Percentiles rank a stretch among this genome's conserved stretches.
phyloP scores from a whole-genome alignment of 1,140 invertebrate genomes.

The Tetramorium parvispinum region DNA sequence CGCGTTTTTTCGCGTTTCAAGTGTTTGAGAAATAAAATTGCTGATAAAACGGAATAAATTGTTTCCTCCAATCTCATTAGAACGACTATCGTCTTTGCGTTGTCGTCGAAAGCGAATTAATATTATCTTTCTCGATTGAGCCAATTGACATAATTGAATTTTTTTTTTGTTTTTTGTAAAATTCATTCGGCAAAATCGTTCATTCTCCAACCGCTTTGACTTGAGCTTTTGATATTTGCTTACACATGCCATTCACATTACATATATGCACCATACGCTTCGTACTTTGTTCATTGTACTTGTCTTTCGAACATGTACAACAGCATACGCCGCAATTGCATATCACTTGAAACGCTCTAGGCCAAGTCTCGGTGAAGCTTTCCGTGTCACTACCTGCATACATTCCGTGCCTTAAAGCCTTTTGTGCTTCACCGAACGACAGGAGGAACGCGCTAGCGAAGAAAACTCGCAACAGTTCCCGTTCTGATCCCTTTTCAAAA shows the following conservation, averaged over 20 bases:
- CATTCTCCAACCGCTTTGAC: constrained; percentile 11
- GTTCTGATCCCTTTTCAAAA: constrained; percentile 43
- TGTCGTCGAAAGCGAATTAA: not conserved
- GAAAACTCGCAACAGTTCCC: constrained; percentile 62
- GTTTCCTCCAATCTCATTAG: not conserved
- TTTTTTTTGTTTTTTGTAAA: not conserved
- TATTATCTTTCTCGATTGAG: not conserved
- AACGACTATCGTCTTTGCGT: not conserved
- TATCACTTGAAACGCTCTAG: constrained; percentile 38
- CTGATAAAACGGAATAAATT: constrained; percentile 1
- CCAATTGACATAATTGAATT: constrained; percentile 1
- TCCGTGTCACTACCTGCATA: constrained; percentile 49
- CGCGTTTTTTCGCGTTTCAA: not conserved
- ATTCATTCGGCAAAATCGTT: constrained; percentile 6
- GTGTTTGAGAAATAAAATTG: not conserved
- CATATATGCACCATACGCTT: not conserved
- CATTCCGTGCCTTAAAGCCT: constrained; percentile 29
- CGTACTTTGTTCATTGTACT: constrained; percentile 15
- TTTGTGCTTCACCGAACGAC: constrained; percentile 24
- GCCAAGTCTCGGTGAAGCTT: constrained; percentile 22
- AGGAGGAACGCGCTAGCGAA: constrained; percentile 15
- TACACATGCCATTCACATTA: not conserved
- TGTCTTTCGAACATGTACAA: not conserved
- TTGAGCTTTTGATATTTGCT: not conserved
- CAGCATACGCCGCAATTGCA: constrained; percentile 24